A percentile compares a stretch with the other conserved stretches of the same genome.
phyloP scores from a whole-genome alignment of 2,113 vertebrate species.

The Pandion haliaetus region DNA sequence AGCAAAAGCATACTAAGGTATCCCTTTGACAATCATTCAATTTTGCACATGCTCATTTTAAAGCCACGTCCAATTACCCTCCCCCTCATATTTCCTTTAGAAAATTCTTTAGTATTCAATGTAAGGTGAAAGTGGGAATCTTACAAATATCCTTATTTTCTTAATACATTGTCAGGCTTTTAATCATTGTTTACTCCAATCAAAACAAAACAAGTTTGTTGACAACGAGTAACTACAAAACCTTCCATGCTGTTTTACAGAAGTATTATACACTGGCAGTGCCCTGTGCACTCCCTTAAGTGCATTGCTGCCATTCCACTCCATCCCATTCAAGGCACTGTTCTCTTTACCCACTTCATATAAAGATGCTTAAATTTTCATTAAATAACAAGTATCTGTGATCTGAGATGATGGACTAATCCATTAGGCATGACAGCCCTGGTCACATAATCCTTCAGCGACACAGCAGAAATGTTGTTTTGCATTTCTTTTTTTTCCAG shows the following conservation, averaged over 20 bases:
- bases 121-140: neutral
- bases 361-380: neutral
- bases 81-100: neutral
- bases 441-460: neutral
- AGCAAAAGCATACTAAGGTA: neutral
- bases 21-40: neutral
- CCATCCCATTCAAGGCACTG: neutral
- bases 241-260: neutral
- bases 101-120: neutral
- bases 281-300: rapidly evolving
- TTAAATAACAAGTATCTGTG: neutral
- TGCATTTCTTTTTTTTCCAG: neutral
- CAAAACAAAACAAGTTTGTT: neutral
- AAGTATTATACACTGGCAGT: neutral
- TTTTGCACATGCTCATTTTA: neutral
- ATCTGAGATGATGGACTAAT: neutral
- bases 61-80: neutral
- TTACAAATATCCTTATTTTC: neutral
- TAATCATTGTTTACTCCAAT: neutral
- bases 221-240: neutral
- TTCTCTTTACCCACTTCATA: neutral
- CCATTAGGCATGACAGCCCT: neutral
- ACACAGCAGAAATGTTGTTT: neutral
- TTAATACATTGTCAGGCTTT: neutral
- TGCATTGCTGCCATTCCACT: neutral